Evolutionary conservation across 2,113 vertebrate species (phyloP), one percentile per base, ranked within the genome.

Genomic region (Erpornis zantholeuca): DNA sequence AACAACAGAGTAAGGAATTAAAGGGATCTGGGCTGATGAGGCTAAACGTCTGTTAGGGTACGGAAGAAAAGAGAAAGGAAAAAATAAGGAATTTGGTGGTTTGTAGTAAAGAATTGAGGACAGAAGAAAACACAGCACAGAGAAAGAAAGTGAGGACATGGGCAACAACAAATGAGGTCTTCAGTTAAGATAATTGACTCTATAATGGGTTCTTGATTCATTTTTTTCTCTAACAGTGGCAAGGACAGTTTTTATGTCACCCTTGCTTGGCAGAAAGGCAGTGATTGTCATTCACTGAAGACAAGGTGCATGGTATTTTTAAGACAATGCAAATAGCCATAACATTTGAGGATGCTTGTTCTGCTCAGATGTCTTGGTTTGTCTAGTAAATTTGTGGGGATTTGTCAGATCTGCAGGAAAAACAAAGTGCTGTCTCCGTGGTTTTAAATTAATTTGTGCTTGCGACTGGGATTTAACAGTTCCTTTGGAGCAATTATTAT

Each of bases 401-500:
- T 94, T 73, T 94, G 42, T 94, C 82, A 87, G 77, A 91, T 84
- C 77, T 85, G 68, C 49, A 63, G 76, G 60, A 95, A 86, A 92
- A 87, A 45, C 53, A 24, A 68, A 89, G 66, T 77, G 44, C 83
- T 75, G 56, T 96, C 94, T 96, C 84, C 5, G 54, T 94, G 78
- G 90, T 91, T 95, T 95, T 73, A 90, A 97, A 97, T 97, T 96
- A 94, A 97, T 96, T 97, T 86, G 75, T 82, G 92, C 50, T 90
- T 35, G 56, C 84, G 19, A 60, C 80, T 90, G 95, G 92, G 94
- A 96, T 92, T 96, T 95, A 96, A 78, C 95, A 93, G 95, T 94
- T 97, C 95, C 94, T 95, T 95, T 95, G 95, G 88, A 95, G 96
- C 93, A 96, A 90, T 97, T 97, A 96, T 89, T 96, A 85, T 96